Evolutionary conservation across 2,888 invertebrate genomes (phyloP).

Genomic region (Drosophila bunnanda): DNA sequence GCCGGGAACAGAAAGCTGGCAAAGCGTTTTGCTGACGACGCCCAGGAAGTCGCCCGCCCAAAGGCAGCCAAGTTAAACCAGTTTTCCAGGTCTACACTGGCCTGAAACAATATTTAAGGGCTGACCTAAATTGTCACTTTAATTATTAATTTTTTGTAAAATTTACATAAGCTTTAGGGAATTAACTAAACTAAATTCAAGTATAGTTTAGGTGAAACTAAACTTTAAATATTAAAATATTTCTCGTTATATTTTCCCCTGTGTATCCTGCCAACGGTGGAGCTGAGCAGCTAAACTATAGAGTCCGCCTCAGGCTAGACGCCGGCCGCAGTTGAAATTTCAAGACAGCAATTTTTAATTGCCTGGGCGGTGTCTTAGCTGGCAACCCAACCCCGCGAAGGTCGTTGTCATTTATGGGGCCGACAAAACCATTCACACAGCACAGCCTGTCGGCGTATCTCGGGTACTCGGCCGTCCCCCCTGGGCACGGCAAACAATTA

Average conservation of each 20-base stretch:
- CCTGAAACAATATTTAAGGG: not conserved
- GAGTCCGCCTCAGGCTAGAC: constrained; percentile 42
- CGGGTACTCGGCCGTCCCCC: constrained; percentile 22
- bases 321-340: constrained; percentile 63
- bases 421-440: constrained; percentile 45
- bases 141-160: not conserved
- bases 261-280: constrained; percentile 21
- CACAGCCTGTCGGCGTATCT: constrained; percentile 35
- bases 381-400: constrained; percentile 25
- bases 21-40: constrained; percentile 68
- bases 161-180: not conserved
- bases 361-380: constrained; percentile 40
- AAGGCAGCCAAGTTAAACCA: constrained; percentile 49
- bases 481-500: constrained; percentile 47
- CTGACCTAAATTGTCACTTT: not conserved
- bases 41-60: constrained; percentile 54
- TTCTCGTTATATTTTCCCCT: not conserved
- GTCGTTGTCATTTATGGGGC: constrained; percentile 50
- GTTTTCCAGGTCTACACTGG: constrained; percentile 14
- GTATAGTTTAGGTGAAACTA: not conserved
- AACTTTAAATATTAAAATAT: not conserved
- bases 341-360: constrained; percentile 70
- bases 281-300: constrained; percentile 29
- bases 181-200: not conserved
- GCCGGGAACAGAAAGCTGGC: constrained; percentile 42